A percentile compares a stretch with the other conserved stretches of the same genome.
phyloP scores from a whole-genome alignment of 1,140 invertebrate genomes.

The Physella acuta region DNA sequence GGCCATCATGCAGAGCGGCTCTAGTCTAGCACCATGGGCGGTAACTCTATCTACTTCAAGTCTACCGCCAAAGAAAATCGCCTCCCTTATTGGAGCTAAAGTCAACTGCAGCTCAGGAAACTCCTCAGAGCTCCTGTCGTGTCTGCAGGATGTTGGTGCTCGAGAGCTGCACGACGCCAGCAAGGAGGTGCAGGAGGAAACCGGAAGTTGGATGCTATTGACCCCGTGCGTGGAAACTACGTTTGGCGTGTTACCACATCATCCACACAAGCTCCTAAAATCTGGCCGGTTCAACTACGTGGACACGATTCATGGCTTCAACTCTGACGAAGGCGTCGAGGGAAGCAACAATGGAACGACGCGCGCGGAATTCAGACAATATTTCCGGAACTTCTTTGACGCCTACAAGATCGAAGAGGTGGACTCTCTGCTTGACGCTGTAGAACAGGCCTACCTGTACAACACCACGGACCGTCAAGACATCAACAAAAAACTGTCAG shows the following conservation, averaged over 20 bases:
- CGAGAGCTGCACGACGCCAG: not conserved
- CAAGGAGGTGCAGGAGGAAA: not conserved
- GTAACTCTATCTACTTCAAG: not conserved
- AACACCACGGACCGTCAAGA: not conserved
- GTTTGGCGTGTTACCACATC: constrained; percentile 12
- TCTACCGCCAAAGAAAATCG: not conserved
- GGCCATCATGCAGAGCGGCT: constrained; percentile 32
- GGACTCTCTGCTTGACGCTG: not conserved
- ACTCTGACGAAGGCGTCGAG: not conserved
- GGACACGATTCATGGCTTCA: constrained; percentile 12
- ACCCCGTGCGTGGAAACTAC: constrained; percentile 1
- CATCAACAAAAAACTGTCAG: not conserved
- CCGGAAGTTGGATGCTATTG: not conserved
- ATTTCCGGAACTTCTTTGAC: not conserved
- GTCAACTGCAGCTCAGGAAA: constrained; percentile 8
- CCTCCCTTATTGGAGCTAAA: not conserved
- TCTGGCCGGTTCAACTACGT: not conserved
- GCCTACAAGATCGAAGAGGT: not conserved
- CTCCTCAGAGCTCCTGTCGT: not conserved
- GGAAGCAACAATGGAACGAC: not conserved
- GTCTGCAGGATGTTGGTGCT: constrained; percentile 10
- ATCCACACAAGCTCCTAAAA: constrained; percentile 1
- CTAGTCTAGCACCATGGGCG: constrained; percentile 15
- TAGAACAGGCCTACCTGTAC: constrained; percentile 4
- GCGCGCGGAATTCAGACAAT: not conserved